These are phyloP conservation scores for Trematocara unimaculatum DNA, from an alignment of 2,113 vertebrate genomes.

Conservation along the genomic window DNA sequence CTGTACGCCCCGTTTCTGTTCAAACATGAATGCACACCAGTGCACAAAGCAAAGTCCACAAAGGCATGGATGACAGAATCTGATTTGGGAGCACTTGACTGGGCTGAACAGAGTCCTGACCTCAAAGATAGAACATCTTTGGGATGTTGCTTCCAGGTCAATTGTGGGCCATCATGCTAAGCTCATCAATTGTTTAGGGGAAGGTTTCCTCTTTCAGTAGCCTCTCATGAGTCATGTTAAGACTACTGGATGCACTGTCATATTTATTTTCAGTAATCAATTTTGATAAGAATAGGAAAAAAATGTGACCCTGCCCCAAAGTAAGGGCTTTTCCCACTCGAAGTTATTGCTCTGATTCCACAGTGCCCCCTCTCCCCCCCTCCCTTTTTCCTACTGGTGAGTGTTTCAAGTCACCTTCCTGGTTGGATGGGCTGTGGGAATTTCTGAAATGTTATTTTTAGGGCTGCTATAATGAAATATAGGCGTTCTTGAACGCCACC, in stretches of 20 bases:
- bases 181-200: neutral
- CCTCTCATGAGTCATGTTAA: neutral
- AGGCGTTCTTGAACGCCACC: neutral
- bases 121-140: neutral
- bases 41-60: neutral
- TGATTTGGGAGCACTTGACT: neutral
- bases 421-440: neutral
- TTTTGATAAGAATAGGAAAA: neutral
- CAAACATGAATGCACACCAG: neutral
- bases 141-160: neutral
- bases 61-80: neutral
- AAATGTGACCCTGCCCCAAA: neutral
- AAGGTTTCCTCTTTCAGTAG: neutral
- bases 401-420: neutral
- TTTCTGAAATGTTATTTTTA: neutral
- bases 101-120: neutral
- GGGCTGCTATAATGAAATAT: neutral
- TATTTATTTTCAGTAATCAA: neutral
- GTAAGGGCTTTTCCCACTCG: neutral
- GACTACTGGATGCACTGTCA: neutral
- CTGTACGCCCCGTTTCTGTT: neutral
- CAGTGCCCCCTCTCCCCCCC: neutral
- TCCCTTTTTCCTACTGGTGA: neutral
- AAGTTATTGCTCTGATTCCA: neutral
- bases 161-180: neutral